phyloP scores from a whole-genome alignment of 2,113 vertebrate species.

The Panurus biarmicus region DNA sequence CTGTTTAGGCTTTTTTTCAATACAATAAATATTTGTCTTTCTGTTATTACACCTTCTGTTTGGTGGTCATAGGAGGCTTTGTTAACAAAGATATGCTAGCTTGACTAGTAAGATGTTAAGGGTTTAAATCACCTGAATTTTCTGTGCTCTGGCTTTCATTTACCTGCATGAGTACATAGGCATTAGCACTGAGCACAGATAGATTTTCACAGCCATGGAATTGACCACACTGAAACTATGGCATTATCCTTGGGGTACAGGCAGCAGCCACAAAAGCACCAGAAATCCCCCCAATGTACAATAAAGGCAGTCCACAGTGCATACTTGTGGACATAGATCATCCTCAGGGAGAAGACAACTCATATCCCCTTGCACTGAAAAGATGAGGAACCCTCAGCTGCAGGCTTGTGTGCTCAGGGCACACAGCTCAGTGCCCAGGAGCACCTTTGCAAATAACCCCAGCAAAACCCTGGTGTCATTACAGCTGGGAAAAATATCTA shows the following conservation, averaged over 20 bases:
- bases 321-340: background rate
- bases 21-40: background rate
- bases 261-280: background rate
- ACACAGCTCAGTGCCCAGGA: background rate
- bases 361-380: background rate
- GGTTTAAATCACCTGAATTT: background rate
- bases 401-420: fast-evolving
- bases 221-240: background rate
- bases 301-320: background rate
- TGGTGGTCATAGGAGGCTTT: background rate
- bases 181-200: background rate
- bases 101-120: background rate
- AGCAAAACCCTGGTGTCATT: background rate
- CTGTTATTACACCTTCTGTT: background rate
- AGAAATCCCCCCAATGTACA: background rate
- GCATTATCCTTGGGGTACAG: background rate
- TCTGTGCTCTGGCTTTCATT: background rate
- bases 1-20: background rate
- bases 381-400: background rate
- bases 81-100: background rate
- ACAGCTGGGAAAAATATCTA: background rate
- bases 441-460: background rate
- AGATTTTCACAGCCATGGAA: background rate
- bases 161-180: background rate
- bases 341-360: background rate